These are phyloP conservation scores for Plusia festucae DNA, from an alignment of 2,888 invertebrate species.

Conservation along the genomic window DNA sequence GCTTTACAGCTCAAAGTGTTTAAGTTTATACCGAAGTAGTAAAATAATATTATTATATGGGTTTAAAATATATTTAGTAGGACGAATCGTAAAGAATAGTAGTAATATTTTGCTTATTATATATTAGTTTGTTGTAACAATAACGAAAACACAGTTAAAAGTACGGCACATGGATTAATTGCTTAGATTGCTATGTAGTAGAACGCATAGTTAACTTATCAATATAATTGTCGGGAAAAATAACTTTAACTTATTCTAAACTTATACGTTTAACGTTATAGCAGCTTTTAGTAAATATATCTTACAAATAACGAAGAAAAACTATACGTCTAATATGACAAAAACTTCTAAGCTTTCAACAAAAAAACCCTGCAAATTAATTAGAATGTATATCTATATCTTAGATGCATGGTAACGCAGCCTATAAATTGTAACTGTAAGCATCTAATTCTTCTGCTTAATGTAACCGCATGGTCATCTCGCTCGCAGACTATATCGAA, in stretches of 20 bases:
- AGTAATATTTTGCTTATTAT: slow-evolving; percentile 13
- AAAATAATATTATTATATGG: too few species aligned
- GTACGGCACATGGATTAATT: slow-evolving; percentile 22
- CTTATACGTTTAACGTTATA: slow-evolving; percentile 19
- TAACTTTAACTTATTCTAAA: slow-evolving; percentile 11
- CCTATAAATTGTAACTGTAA: slow-evolving; percentile 49
- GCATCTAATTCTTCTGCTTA: slow-evolving; percentile 77
- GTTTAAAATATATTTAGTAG: too few species aligned
- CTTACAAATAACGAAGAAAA: slow-evolving; percentile 12
- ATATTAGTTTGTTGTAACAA: slow-evolving; percentile 18
- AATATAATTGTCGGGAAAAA: neutral
- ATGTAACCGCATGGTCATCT: slow-evolving; percentile 78
- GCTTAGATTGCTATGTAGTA: slow-evolving; percentile 21
- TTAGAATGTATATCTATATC: slow-evolving; percentile 28
- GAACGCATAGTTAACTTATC: slow-evolving; percentile 17
- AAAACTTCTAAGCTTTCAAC: slow-evolving; percentile 22
- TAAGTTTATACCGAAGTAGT: too few species aligned
- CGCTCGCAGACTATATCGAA: slow-evolving; percentile 73
- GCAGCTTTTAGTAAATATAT: slow-evolving; percentile 47
- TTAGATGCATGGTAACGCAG: slow-evolving; percentile 49
- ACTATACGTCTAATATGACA: too few species aligned
- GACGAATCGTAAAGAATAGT: neutral
- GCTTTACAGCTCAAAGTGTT: too few species aligned
- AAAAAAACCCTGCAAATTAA: slow-evolving; percentile 29
- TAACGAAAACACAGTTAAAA: neutral